These are phyloP conservation scores for Smittia sp. DNA, from an alignment of 2,888 invertebrate genomes.

Conservation along the genomic window DNA sequence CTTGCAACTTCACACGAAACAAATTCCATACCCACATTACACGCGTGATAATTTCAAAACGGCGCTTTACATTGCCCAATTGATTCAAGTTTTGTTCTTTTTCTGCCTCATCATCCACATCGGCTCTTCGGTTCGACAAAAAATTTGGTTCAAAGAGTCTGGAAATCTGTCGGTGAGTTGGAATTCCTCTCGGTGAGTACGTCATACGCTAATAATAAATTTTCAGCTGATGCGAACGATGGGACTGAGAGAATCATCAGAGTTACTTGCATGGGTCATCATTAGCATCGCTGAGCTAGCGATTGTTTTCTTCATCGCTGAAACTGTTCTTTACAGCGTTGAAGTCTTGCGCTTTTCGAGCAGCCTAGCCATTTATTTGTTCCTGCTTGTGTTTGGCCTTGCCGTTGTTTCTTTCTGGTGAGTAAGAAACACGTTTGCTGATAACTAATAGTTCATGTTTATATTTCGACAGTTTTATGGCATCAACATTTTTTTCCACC, in stretches of 20 bases:
- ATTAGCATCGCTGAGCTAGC: conserved; percentile 58
- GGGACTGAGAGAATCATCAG: conserved; percentile 61
- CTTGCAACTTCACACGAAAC: conserved; percentile 70
- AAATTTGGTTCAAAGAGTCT: conserved; percentile 65
- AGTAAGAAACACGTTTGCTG: conserved; percentile 46
- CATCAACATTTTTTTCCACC: conserved; percentile 64
- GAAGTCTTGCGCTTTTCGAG: conserved; percentile 70
- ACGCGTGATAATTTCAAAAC: conserved; percentile 66
- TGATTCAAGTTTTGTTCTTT: conserved; percentile 64
- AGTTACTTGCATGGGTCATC: conserved; percentile 62
- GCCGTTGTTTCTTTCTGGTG: conserved; percentile 65
- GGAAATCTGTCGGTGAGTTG: conserved; percentile 63
- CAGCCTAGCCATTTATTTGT: conserved; percentile 62
- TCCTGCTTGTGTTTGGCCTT: conserved; percentile 63
- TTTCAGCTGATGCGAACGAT: conserved; percentile 67
- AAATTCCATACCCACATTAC: conserved; percentile 79
- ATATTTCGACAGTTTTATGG: conserved; percentile 62
- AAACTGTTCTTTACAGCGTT: conserved; percentile 59
- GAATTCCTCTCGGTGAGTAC: too few relatives aligned
- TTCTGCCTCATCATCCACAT: conserved; percentile 64
- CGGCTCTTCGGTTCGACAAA: conserved; percentile 61
- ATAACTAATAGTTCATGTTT: too few relatives aligned
- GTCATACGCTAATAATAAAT: too few relatives aligned
- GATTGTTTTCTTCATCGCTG: conserved; percentile 55
- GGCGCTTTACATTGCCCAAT: conserved; percentile 63